Evolutionary conservation across 2,113 vertebrate genomes (phyloP), one percentile per base, ranked within the genome.

Genomic region (Psettodes erumei): DNA sequence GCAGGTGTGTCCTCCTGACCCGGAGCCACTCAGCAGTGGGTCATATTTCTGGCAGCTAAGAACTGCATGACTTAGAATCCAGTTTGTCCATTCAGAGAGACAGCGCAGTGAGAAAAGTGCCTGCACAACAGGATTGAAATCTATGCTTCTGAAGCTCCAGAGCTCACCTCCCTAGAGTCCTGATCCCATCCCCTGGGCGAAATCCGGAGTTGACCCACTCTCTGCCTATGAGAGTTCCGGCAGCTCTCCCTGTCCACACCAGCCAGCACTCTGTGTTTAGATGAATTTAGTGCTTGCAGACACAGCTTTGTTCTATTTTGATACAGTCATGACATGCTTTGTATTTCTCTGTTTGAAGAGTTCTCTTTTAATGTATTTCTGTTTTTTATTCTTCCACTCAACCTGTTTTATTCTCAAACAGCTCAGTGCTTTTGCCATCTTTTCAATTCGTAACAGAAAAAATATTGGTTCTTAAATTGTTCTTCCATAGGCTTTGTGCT

Each of bases 231-330:
- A 27, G 47, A 58, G 35, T 58, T 11, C 28, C 19, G n/a, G 33
- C 38, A 55, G 16, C 63, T 50, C 27, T 21, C 23, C 35, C 35
- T 48, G 47, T 3, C 28, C 2, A 1, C 21, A 65, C 19, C 13
- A 47, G 35, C 58, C 23, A 16, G 6, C 10, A 1, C 37, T 58
- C 33, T 4, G 15, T 40, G 65, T 77, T 37, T 77, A 75, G 78
- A 62, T 59, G 63, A 70, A 47, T 78, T 37, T 25, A 47, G 2
- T 15, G 40, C 58, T 60, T 48, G 30, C 75, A 77, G 70, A 73
- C 37, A 33, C 53, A 58, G 53, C 84, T 88, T 86, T 85, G 88
- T 81, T 88, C 88, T 84, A 72, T 79, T 86, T 88, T 83, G 21
- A 79, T 56, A 28, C 40, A 35, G 35, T 51, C 27, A 10, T 6